A percentile compares a stretch with the other conserved stretches of the same genome.
Conservation (phyloP, 2,888 invertebrate genomes). For the Blera fallax region DNA sequence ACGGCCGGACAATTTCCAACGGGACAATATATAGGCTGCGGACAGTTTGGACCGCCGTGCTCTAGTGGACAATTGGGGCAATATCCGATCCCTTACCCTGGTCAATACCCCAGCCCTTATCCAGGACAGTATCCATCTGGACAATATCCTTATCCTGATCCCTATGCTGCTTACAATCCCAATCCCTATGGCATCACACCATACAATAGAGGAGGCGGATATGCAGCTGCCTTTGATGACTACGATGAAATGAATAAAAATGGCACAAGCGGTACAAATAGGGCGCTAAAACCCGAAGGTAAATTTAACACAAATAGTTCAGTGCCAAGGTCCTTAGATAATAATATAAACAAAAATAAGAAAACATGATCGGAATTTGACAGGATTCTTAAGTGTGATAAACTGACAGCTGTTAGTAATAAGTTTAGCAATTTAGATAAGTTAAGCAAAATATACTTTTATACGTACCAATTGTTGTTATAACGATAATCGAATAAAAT, state of each 20-base stretch:
- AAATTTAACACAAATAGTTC: conserved; percentile 17
- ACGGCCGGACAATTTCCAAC: conserved; percentile 70
- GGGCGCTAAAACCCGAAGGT: conserved; percentile 45
- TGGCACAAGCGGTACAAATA: conserved; percentile 28
- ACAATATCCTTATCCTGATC: conserved; percentile 43
- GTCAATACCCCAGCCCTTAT: conserved; percentile 66
- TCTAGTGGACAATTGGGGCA: conserved; percentile 29
- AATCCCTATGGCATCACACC: conserved; percentile 59
- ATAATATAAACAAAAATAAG: conserved; percentile 28
- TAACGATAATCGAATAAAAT: conserved; percentile 97
- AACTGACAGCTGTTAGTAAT: not conserved
- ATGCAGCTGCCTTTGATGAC: conserved; percentile 55
- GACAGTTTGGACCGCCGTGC: conserved; percentile 1
- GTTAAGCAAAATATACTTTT: conserved; percentile 25
- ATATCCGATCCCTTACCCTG: conserved; percentile 14
- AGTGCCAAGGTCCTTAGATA: not conserved
- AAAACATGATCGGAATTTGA: conserved; percentile 3
- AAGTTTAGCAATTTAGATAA: conserved; percentile 19
- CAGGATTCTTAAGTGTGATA: conserved; percentile 11
- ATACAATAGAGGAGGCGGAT: conserved; percentile 45
- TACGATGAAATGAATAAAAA: conserved; percentile 58
- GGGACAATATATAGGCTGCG: conserved; percentile 55
- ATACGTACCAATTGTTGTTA: conserved; percentile 95
- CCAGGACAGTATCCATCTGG: conserved; percentile 34
- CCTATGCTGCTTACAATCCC: conserved; percentile 7